A percentile compares a stretch with the other conserved stretches of the same genome.
phyloP scores from a whole-genome alignment of 2,797 vertebrate genomes.

The Hoplostethus mediterraneus region DNA sequence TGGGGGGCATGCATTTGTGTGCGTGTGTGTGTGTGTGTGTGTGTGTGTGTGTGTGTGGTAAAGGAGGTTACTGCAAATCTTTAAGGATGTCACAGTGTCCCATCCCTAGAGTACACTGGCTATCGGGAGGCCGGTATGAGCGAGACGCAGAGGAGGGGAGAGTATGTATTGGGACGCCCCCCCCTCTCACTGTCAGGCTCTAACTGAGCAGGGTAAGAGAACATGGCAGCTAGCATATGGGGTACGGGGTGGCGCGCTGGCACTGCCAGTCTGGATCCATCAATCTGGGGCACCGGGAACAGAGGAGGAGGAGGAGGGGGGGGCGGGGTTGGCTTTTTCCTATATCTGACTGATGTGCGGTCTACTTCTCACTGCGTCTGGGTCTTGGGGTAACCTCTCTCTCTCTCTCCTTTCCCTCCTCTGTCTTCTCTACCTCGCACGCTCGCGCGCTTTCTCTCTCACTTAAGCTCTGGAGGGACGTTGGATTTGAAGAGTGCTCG shows the following conservation, averaged over 20 bases:
- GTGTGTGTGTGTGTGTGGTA: slow-evolving; percentile 10
- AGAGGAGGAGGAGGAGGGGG: slow-evolving; percentile 18
- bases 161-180: slow-evolving; percentile 63
- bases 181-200: slow-evolving; percentile 64
- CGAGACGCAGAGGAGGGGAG: slow-evolving; percentile 23
- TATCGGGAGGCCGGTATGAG: slow-evolving; percentile 26
- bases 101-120: slow-evolving; percentile 29
- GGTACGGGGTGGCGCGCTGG: slow-evolving; percentile 68
- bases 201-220: slow-evolving; percentile 65
- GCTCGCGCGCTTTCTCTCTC: not conserved
- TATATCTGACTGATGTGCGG: slow-evolving; percentile 35
- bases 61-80: slow-evolving; percentile 32
- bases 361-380: slow-evolving; percentile 17
- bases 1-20: slow-evolving; percentile 31
- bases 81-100: slow-evolving; percentile 37
- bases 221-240: slow-evolving; percentile 82
- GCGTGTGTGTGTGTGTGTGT: not conserved
- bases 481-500: not conserved
- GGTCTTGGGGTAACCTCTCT: slow-evolving; percentile 14
- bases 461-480: not conserved
- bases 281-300: slow-evolving; percentile 62
- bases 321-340: slow-evolving; percentile 10
- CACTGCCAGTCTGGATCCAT: slow-evolving; percentile 77
- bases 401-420: slow-evolving; percentile 14
- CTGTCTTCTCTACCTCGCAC: slow-evolving; percentile 3